These are phyloP conservation scores for Nomia melanderi DNA, from an alignment of 1,140 invertebrate species.

Conservation along the genomic window DNA sequence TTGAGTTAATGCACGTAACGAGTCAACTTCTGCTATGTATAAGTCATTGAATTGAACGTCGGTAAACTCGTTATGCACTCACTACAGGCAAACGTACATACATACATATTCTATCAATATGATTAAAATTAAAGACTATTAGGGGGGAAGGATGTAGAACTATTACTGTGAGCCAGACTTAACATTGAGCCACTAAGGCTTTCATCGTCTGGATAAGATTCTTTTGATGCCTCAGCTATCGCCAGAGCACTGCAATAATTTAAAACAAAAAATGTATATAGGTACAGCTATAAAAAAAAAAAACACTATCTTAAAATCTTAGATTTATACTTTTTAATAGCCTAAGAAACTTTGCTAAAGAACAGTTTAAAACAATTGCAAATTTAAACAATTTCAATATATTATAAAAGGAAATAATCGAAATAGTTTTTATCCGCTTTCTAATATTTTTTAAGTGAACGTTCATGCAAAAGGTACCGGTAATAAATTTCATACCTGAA, in stretches of 20 bases:
- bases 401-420: not conserved
- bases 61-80: conserved; percentile 67
- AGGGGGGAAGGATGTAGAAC: conserved; percentile 92
- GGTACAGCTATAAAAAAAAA: conserved; percentile 11
- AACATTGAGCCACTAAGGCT: conserved; percentile 96
- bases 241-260: conserved; percentile 89
- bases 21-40: conserved; percentile 57
- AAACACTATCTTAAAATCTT: conserved; percentile 10
- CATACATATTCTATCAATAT: conserved; percentile 71
- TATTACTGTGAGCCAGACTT: conserved; percentile 96
- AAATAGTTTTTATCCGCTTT: not conserved
- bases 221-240: conserved; percentile 93
- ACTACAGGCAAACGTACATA: conserved; percentile 75
- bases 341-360: not conserved
- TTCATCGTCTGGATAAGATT: conserved; percentile 92
- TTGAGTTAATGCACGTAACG: conserved; percentile 54
- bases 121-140: conserved; percentile 87
- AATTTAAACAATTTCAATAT: not conserved
- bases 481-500: conserved; percentile 85
- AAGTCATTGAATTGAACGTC: conserved; percentile 61
- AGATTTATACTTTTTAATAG: conserved; percentile 3
- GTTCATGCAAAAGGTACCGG: not conserved
- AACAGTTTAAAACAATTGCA: not conserved
- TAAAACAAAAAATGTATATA: conserved; percentile 58
- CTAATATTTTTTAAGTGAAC: not conserved